Evolutionary conservation across 2,113 vertebrate genomes (phyloP).

Genomic region (Physeter macrocephalus): DNA sequence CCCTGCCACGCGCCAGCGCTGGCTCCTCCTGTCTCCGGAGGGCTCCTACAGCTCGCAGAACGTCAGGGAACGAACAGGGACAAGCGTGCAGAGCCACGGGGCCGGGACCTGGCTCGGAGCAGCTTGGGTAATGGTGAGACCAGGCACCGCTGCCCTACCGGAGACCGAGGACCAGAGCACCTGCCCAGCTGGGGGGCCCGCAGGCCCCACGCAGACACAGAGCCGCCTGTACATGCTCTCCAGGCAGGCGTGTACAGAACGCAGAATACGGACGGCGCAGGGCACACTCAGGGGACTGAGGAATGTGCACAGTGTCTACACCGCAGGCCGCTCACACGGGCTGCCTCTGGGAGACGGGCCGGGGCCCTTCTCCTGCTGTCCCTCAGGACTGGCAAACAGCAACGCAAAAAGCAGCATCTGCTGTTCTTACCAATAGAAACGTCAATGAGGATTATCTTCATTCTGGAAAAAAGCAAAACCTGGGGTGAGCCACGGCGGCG

Average conservation of each 20-base stretch:
- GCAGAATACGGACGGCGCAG: accelerated
- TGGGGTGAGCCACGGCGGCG: background rate
- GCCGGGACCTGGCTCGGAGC: accelerated
- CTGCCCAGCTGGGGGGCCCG: accelerated
- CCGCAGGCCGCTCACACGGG: too few relatives aligned
- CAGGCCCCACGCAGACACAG: background rate
- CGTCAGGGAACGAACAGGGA: accelerated
- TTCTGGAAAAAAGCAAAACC: background rate
- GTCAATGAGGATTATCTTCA: background rate
- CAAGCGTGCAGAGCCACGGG: background rate
- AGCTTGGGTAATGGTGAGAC: accelerated
- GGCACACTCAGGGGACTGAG: accelerated
- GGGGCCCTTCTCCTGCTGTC: background rate
- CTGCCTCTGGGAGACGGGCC: accelerated
- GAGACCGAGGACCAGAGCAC: too few relatives aligned
- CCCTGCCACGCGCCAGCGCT: accelerated
- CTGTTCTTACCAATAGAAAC: background rate
- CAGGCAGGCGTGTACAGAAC: accelerated
- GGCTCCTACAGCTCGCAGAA: background rate
- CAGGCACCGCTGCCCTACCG: too few relatives aligned
- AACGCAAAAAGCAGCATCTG: accelerated
- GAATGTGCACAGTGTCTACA: accelerated
- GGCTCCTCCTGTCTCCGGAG: background rate
- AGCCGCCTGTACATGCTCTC: accelerated
- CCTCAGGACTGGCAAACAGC: too few relatives aligned